Evolutionary conservation across 2,797 vertebrate genomes (phyloP), one percentile per base, ranked within the genome.

Genomic region (Pitangus sulphuratus): DNA sequence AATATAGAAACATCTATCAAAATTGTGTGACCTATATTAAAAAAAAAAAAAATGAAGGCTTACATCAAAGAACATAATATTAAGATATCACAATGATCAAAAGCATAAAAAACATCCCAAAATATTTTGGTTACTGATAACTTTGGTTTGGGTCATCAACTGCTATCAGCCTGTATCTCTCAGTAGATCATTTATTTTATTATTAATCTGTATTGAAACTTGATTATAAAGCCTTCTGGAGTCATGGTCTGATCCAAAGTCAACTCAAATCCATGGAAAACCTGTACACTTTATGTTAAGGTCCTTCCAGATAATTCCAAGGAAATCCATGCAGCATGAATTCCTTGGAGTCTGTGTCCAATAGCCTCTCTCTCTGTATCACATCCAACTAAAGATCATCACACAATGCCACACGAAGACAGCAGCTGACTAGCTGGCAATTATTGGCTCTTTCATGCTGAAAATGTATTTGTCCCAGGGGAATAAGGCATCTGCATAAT

Each of bases 401-500:
- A 70, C 84, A 87, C 58, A 89, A 87, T 30, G 87, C 42, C 72
- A 93, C 70, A 83, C 4, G 45, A 95, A 96, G 66, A 89, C 87
- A 92, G 88, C 88, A 92, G 94, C 84, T 93, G 92, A 93, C 79
- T 92, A 89, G 82, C 69, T 80, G 90, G 47, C 93, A 97, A 97
- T 98, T 97, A 97, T 40, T 90, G 87, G 65, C 66, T 96, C 89
- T 96, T 97, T 96, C 95, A 97, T 60, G 91, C 87, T 95, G 90
- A 97, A 98, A 97, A 97, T 86, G 51, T 81, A 96, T 93, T 96
- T 97, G 92, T 97, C 87, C 90, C 74, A 87, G 37, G 51, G 96
- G 91, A 92, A 95, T 53, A 83, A 90, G 69, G 77, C 93, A 97
- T 96, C 96, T 97, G 93, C 95, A 96, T 95, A 98, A 97, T 97